Evolutionary conservation across 2,113 vertebrate species (phyloP), one percentile per base, ranked within the genome.

Genomic region (Chrysochloris asiatica): DNA sequence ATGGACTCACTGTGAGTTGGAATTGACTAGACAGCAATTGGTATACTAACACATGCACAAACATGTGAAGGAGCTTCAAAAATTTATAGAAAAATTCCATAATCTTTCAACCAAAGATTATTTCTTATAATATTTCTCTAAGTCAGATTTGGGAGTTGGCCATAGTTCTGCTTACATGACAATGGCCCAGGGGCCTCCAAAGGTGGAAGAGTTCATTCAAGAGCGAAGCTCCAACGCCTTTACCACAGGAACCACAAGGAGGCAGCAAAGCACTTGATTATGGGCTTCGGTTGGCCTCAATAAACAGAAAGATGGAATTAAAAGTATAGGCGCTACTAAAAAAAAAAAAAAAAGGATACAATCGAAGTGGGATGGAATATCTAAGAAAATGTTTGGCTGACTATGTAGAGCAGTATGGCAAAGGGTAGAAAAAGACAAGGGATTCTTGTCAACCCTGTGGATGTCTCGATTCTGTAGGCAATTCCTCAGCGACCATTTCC

Each of bases 201-300:
- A 72, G 52, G 26, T 79, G 24, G 43, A 78, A 77, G 43, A 21
- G 4, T 4, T 73, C 36, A 38, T 1, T 8, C 45, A n/a, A n/a
- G n/a, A n/a, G n/a, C n/a, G n/a, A n/a, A n/a, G n/a, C n/a, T n/a
- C n/a, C n/a, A n/a, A n/a, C 21, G 22, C 33, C 77, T 80, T 91
- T 47, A 45, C 43, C 43, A 22, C 10, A 73, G 28, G 22, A 84
- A 38, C 92, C 96, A 95, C 91, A 79, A 84, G 87, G 89, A 36
- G 95, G 93, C 93, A 95, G 93, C 93, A 95, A 76, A 85, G 94
- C 43, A 63, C 91, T 65, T 73, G 38, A 26, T 71, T 86, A 72
- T 92, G 88, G 47, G 72, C 7, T 21, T 86, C 14, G 0, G 4
- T 7, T 7, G 43, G 47, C 65, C 65, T 28, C 36, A 43, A 10